These are phyloP conservation scores for Perodicticus potto DNA, from an alignment of 2,797 vertebrate genomes.

Conservation along the genomic window DNA sequence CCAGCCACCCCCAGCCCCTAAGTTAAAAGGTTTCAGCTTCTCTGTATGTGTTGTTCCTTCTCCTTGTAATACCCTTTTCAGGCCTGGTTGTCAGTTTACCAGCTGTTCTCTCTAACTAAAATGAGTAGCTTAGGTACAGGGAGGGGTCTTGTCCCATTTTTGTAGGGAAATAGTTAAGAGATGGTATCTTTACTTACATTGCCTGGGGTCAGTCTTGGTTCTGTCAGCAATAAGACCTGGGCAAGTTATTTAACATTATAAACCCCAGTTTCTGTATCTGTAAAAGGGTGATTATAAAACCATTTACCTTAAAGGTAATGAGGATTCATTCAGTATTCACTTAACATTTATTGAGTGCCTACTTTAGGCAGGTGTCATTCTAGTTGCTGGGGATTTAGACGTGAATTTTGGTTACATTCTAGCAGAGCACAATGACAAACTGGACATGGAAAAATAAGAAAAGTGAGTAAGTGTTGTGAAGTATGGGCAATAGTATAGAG, in stretches of 20 bases:
- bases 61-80: not conserved
- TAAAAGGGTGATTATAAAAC: conserved; percentile 6
- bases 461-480: not conserved
- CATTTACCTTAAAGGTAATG: not conserved
- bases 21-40: not conserved
- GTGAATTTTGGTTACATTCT: not conserved
- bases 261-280: not conserved
- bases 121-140: not conserved
- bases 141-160: not conserved
- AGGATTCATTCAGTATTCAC: not conserved
- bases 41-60: not conserved
- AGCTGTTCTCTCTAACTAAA: not conserved
- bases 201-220: not conserved
- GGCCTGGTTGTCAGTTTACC: conserved; percentile 8
- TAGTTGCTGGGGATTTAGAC: not conserved
- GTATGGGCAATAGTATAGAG: not conserved
- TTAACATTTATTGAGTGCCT: not conserved
- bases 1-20: not conserved
- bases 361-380: not conserved
- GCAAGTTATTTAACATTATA: not conserved
- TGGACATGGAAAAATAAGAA: not conserved
- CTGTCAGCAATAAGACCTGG: not conserved
- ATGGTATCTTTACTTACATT: not conserved
- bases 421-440: conserved; percentile 6
- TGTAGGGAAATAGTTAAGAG: not conserved